Conservation (phyloP, 2,888 invertebrate species). For the Pseudococcus jackbeardsleyi region DNA sequence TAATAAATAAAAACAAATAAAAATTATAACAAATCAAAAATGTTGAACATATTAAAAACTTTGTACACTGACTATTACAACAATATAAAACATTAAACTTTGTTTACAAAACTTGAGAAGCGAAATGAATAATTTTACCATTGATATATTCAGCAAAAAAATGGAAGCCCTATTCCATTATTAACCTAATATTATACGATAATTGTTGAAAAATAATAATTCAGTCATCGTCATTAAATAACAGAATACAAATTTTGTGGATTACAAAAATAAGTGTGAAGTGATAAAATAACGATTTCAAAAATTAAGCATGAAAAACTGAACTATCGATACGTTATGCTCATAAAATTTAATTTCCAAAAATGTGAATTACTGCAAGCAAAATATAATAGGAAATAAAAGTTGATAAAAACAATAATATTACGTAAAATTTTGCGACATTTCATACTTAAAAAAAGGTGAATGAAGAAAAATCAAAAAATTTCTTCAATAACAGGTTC, state of each 20-base stretch:
- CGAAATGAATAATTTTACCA: background rate
- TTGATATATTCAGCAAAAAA: background rate
- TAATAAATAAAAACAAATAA: constrained; percentile 40
- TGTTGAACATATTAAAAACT: constrained; percentile 7
- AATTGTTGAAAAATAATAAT: background rate
- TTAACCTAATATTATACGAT: background rate
- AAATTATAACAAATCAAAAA: constrained; percentile 23
- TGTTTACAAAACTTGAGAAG: background rate
- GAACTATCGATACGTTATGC: no score
- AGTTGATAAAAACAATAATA: no score
- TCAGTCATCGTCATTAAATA: background rate
- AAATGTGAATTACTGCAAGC: background rate
- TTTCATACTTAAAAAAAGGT: background rate
- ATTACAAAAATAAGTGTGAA: background rate
- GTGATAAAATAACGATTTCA: background rate
- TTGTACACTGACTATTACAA: background rate
- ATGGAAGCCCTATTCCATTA: background rate
- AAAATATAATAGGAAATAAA: background rate
- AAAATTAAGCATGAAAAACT: background rate
- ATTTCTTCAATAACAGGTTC: background rate
- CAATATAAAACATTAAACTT: background rate
- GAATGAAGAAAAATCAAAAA: background rate
- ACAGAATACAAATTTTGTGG: background rate
- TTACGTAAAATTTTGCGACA: background rate
- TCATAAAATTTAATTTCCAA: background rate